Evolutionary conservation across 2,888 invertebrate genomes (phyloP), one percentile per base, ranked within the genome.

Genomic region (Eupithecia tripunctaria): DNA sequence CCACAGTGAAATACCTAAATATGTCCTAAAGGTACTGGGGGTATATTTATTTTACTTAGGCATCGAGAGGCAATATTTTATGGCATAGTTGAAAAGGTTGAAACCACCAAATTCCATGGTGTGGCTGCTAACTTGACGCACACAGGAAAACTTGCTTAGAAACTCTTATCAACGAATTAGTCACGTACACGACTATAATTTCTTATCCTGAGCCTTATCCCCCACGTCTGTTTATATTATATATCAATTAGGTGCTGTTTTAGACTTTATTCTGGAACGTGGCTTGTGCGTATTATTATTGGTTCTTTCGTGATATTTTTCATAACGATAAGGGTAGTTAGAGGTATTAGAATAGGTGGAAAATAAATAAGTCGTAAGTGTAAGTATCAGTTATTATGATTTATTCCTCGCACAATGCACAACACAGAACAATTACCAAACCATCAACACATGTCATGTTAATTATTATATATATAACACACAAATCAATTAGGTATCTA

Each of bases 361-460:
- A n/a, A n/a, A n/a, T n/a, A n/a, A n/a, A n/a, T n/a, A n/a, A n/a
- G n/a, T n/a, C n/a, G n/a, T n/a, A n/a, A n/a, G n/a, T n/a, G n/a
- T 59, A 59, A 51, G 21, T 51, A 51, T 51, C 59, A 27, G 27
- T 27, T 32, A n/a, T 27, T 32, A n/a, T 56, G 27, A 59, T 59
- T 25, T 41, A 59, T 68, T 59, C 21, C 60, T 36, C 25, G 59
- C 59, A 59, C 59, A 59, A 59, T 59, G 59, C 5, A 59, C 47
- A 59, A 59, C 59, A 59, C 59, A 27, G 27, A 27, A 59, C 59
- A 56, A 21, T n/a, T 18, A 43, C n/a, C 18, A 47, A 1, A 27
- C 27, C 59, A 27, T 27, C 59, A 27, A 27, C 59, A 27, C 27
- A 59, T 27, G 59, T 59, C 27, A 27, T 27, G 14, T 59, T 27